A percentile compares a stretch with the other conserved stretches of the same genome.
These are phyloP conservation scores for Phasia obesa DNA, from an alignment of 2,888 invertebrate species.

Conservation along the genomic window DNA sequence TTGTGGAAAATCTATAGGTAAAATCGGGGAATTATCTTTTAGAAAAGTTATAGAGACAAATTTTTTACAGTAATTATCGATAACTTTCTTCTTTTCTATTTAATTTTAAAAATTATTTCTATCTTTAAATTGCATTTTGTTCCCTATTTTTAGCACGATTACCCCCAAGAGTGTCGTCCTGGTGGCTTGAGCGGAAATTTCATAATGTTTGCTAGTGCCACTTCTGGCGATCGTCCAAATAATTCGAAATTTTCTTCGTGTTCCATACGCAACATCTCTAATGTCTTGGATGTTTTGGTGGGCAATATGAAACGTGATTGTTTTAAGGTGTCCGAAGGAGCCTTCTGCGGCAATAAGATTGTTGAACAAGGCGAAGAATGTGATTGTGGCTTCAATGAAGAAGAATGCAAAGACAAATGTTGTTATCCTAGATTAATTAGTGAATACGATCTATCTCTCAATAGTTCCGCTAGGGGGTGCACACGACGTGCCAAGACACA, in stretches of 20 bases:
- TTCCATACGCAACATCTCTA: conserved; percentile 96
- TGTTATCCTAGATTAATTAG: conserved; percentile 94
- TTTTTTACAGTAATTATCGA: too few relatives aligned
- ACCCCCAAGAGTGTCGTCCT: conserved; percentile 94
- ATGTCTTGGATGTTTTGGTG: conserved; percentile 95
- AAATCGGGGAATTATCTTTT: too few relatives aligned
- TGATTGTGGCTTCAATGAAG: conserved; percentile 96
- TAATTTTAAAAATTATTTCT: too few relatives aligned
- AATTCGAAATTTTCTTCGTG: conserved; percentile 98
- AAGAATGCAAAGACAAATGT: conserved; percentile 95
- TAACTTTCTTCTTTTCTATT: too few relatives aligned
- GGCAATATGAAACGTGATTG: conserved; percentile 96
- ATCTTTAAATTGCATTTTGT: too few relatives aligned
- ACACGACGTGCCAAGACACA: conserved; percentile 89
- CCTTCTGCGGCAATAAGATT: conserved; percentile 99
- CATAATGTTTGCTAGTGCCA: conserved; percentile 99
- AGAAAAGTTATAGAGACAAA: too few relatives aligned
- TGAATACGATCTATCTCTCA: conserved; percentile 86
- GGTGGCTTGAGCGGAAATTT: conserved; percentile 97
- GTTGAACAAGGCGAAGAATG: conserved; percentile 99
- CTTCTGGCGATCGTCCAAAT: conserved; percentile 98
- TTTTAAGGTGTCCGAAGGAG: conserved; percentile 94
- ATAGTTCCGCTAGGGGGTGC: conserved; percentile 90
- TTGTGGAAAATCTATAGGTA: too few relatives aligned
- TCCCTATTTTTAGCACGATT: conserved; percentile 90